These are phyloP conservation scores for Thalassoma bifasciatum DNA, from an alignment of 2,113 vertebrate species.

Conservation along the genomic window DNA sequence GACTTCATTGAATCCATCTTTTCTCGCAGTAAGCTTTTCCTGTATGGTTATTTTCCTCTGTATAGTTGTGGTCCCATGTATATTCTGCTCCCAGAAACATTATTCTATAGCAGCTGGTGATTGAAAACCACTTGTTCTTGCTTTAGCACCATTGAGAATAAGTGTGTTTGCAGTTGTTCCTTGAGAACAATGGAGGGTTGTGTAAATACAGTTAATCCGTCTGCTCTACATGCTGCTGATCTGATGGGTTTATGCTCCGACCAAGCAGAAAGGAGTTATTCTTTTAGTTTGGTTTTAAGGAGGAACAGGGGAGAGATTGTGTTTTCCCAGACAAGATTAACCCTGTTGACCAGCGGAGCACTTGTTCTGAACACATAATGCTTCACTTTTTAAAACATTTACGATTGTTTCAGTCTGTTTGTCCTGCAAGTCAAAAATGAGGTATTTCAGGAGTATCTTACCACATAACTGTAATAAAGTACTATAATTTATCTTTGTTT, in stretches of 20 bases:
- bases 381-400: neutral
- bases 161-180: slow-evolving; percentile 35
- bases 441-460: neutral
- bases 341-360: slow-evolving; percentile 6
- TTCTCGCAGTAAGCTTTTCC: neutral
- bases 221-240: slow-evolving; percentile 61
- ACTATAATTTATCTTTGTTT: no score
- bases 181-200: slow-evolving; percentile 64
- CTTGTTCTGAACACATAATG: neutral
- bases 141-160: slow-evolving; percentile 1
- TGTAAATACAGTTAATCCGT: slow-evolving; percentile 70
- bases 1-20: neutral
- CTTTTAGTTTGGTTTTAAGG: slow-evolving; percentile 44
- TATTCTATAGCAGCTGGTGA: neutral
- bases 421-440: neutral
- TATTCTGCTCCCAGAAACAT: neutral
- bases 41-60: neutral
- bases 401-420: neutral
- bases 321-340: slow-evolving; percentile 30
- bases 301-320: slow-evolving; percentile 60
- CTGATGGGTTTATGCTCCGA: slow-evolving; percentile 49
- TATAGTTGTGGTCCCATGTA: no score
- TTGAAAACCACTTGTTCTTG: neutral
- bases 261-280: slow-evolving; percentile 57
- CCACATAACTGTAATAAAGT: no score